Base-by-base conservation (phyloP, 2,888 invertebrate genomes). In the Euzetes globulus region DNA sequence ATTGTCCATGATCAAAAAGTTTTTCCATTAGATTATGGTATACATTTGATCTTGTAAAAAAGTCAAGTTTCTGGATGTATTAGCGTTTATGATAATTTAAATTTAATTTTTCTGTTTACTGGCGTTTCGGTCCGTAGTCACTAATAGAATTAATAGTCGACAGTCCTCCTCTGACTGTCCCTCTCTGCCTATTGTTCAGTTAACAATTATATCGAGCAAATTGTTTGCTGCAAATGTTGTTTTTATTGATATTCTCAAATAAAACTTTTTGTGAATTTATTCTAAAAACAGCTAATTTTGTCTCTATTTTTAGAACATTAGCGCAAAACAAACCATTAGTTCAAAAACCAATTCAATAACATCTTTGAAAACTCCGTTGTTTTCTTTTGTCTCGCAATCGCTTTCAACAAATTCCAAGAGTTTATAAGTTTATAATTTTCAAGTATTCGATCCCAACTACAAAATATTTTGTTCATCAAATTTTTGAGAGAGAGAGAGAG, bases 101-200 rank as follows among this genome's bases (percentile, higher is more conserved):
- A 41, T 29, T 22, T 27, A 19, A 27, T 27, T 60, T 60, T 22
- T 19, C 3, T 60, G 60, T 60, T 60, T 60, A 60, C 60, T 27
- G 4, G 50, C 13, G 60, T 60, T 60, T 60, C 60, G 60, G 60
- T 60, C 29, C 27, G 29, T 60, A 60, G 60, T 60, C 60, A 60
- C 60, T 60, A 60, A 60, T 60, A 60, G 27, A 17, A 17, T 60
- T 41, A 41, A 41, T 41, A 41, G 41, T 41, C 41, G 41, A 41
- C 41, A 41, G 60, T 29, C 17, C 15, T 60, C 27, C 22, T 58
- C 3, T 27, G 15, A 2, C 60, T 60, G 17, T 60, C 11, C 22
- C 29, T 17, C 29, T 60, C 60, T 60, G 27, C 27, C n/a, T 60
- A 27, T 60, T 27, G 25, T 60, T 60, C 27, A 27, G 2, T 27